Base-by-base conservation (phyloP, 1,140 invertebrate species). In the Helicoverpa armigera region DNA sequence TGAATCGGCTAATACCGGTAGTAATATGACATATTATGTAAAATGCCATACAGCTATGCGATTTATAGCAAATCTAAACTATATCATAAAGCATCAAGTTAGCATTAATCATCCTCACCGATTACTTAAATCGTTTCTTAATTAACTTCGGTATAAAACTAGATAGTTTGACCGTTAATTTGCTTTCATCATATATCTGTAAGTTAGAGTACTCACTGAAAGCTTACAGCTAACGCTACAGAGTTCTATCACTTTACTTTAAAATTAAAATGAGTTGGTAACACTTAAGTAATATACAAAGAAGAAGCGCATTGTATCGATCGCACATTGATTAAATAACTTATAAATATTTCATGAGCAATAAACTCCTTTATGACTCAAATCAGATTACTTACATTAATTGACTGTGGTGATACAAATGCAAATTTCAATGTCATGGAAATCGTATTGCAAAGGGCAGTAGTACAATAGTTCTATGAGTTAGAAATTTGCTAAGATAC, bases 71-170 rank as follows among this genome's bases (percentile, higher is more conserved):
- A 31, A 69, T 69, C 65, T 50, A 69, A 2, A 54, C 23, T 58
- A 16, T 14, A 58, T 29, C 14, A 74, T 74, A 58, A 74, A 74
- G 72, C 43, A 31, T 74, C 12, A 10, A 74, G 54, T 74, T 5
- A 58, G 11, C 54, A n/a, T 58, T 58, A 35, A 73, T 56, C 56
- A 43, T 12, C 60, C 51, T 81, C 23, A 60, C 83, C 81, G 81
- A 63, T 81, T 79, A 43, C 81, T 81, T 65, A 77, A 51, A 75
- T 73, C 48, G 67, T 70, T 79, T 63, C 63, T 85, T 82, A 65
- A 79, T 82, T 81, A 67, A 82, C 53, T 58, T 75, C 16, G 63
- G 7, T 67, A 43, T 50, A 18, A 43, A 35, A 35, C 35, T 23
- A 2, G 23, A 23, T 23, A 23, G 1, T 35, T 35, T 7, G 35